Conservation (phyloP, 2,113 vertebrate genomes). For the Rhynchomys soricoides region DNA sequence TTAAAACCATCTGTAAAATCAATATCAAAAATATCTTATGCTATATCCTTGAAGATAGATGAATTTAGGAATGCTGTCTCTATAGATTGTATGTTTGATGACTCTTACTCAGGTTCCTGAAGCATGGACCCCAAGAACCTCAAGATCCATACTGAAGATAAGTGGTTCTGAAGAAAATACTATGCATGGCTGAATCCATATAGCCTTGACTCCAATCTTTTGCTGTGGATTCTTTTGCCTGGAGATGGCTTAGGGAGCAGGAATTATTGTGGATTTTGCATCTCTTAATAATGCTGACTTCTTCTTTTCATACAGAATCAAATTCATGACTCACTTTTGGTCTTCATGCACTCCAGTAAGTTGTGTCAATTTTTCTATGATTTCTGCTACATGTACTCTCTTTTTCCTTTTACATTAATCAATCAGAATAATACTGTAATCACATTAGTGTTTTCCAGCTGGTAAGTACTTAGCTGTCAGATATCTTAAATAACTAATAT, state of each 20-base stretch:
- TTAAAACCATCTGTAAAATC: neutral
- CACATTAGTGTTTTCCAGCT: neutral
- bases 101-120: neutral
- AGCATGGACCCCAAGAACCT: neutral
- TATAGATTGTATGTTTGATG: neutral
- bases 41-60: neutral
- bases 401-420: neutral
- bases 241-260: neutral
- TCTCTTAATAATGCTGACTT: neutral
- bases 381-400: neutral
- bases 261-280: neutral
- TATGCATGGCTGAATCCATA: neutral
- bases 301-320: neutral
- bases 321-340: neutral
- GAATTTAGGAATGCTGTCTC: neutral
- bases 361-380: neutral
- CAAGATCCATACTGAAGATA: neutral
- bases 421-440: neutral
- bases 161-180: neutral
- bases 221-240: neutral
- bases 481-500: neutral
- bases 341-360: neutral
- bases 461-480: neutral
- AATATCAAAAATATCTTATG: neutral
- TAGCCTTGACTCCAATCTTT: neutral